Percentiles rank a stretch among this genome's conserved stretches.
phyloP scores from a whole-genome alignment of 2,797 vertebrate species.

The Limnodromus scolopaceus region DNA sequence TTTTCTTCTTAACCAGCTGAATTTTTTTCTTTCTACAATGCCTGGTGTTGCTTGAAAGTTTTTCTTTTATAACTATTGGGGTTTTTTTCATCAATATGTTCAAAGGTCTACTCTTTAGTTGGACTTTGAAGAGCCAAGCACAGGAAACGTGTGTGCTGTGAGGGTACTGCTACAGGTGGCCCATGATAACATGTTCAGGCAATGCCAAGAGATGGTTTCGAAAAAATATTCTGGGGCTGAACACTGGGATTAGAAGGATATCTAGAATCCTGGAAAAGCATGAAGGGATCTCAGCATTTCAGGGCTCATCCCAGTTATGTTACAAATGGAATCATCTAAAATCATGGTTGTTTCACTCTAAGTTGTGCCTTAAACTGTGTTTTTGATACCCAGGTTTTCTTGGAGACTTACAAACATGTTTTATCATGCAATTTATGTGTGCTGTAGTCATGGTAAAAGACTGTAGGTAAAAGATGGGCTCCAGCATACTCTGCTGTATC shows the following conservation, averaged over 20 bases:
- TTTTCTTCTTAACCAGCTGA: not conserved
- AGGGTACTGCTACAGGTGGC: not conserved
- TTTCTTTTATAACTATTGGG: not conserved
- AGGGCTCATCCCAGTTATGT: not conserved
- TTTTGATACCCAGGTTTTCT: not conserved
- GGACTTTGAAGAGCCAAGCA: not conserved
- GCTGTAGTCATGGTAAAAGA: not conserved
- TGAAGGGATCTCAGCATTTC: not conserved
- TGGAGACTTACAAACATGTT: not conserved
- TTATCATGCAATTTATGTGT: not conserved
- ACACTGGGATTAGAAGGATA: not conserved
- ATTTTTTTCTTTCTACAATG: not conserved
- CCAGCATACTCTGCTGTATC: not conserved
- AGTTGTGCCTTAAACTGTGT: not conserved
- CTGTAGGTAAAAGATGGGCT: not conserved
- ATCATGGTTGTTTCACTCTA: not conserved
- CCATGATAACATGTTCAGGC: not conserved
- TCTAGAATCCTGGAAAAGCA: not conserved
- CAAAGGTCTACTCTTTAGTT: not conserved
- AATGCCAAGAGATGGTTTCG: not conserved
- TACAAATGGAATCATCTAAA: not conserved
- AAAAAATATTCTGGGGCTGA: not conserved
- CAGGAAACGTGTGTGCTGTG: not conserved
- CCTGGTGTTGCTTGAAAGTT: not conserved
- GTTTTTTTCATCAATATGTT: not conserved